These are phyloP conservation scores for Anolis sagrei DNA, from an alignment of 2,113 vertebrate genomes.

Conservation along the genomic window DNA sequence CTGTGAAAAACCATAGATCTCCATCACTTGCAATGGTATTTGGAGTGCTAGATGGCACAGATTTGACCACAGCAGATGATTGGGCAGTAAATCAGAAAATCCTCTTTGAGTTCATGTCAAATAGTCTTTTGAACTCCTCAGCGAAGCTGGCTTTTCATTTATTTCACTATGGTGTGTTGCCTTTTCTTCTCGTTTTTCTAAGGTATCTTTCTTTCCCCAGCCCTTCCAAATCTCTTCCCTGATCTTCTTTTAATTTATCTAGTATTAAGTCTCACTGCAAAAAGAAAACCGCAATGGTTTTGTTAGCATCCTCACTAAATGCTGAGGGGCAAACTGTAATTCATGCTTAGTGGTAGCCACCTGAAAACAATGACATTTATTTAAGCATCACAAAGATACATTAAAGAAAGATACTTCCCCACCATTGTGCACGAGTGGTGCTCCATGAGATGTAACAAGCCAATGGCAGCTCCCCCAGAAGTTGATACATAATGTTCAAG, in stretches of 20 bases:
- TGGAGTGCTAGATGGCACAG: conserved; percentile 1
- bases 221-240: not conserved
- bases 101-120: conserved; percentile 7
- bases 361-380: conserved; percentile 22
- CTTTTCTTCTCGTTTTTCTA: not conserved
- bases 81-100: conserved; percentile 21
- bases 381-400: conserved; percentile 1
- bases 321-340: not conserved
- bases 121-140: conserved; percentile 3
- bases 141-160: not conserved
- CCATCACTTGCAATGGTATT: not conserved
- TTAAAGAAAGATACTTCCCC: not conserved
- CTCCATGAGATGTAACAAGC: not conserved
- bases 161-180: not conserved
- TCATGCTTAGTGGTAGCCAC: not conserved
- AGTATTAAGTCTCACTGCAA: not conserved
- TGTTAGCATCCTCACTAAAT: not conserved
- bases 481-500: no score
- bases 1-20: not conserved
- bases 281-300: conserved; percentile 5
- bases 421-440: not conserved
- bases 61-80: not conserved
- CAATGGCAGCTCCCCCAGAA: not conserved
- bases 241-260: conserved; percentile 23
- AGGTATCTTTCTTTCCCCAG: not conserved